Evolutionary conservation across 2,797 vertebrate species (phyloP).

Genomic region (Cyprinodon diabolis): DNA sequence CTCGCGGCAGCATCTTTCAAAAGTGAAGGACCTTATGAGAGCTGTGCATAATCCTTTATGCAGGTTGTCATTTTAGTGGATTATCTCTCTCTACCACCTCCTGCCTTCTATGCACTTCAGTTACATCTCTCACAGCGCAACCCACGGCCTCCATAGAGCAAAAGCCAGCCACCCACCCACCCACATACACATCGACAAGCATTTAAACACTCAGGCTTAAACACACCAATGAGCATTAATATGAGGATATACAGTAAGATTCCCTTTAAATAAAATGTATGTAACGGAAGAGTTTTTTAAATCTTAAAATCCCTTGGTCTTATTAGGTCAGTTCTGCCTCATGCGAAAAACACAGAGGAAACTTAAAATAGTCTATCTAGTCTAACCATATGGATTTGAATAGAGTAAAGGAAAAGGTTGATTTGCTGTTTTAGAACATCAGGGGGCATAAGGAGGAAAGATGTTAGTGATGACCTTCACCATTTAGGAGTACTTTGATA

Average conservation of each 20-base stretch:
- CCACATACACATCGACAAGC: conserved; percentile 34
- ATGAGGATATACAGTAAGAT: conserved; percentile 10
- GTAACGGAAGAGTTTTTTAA: neutral
- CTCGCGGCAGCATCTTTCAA: conserved; percentile 72
- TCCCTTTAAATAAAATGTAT: neutral
- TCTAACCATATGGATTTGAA: neutral
- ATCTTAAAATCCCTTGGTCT: neutral
- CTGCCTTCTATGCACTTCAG: conserved; percentile 70
- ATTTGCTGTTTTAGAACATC: neutral
- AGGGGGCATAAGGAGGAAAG: neutral
- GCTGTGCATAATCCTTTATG: conserved; percentile 78
- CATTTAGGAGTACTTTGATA: neutral
- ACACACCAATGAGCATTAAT: conserved; percentile 20
- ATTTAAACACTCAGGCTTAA: conserved; percentile 34
- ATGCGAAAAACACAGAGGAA: neutral
- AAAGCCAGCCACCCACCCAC: conserved; percentile 51
- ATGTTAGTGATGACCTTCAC: neutral
- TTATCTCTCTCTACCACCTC: conserved; percentile 62
- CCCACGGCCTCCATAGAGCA: conserved; percentile 56
- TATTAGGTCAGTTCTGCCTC: neutral
- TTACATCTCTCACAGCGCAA: conserved; percentile 60
- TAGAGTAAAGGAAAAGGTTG: too few species aligned
- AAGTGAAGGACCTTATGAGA: conserved; percentile 77
- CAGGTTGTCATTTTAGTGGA: conserved; percentile 77
- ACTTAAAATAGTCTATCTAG: neutral